A percentile compares a stretch with the other conserved stretches of the same genome.
phyloP scores from a whole-genome alignment of 1,140 invertebrate species.

The Drosophila persimilis region DNA sequence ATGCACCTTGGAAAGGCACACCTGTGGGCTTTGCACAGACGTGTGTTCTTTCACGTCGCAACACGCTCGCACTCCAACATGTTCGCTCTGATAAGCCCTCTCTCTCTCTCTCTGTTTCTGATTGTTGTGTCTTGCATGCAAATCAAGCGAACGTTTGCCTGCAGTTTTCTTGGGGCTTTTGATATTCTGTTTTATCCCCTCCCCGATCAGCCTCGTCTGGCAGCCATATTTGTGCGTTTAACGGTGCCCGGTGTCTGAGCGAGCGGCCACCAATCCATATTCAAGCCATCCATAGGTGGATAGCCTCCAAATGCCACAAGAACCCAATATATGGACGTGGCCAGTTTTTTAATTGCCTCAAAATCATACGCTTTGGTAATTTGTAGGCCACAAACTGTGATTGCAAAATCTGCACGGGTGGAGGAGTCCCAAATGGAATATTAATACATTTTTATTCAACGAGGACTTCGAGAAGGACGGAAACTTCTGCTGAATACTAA shows the following conservation, averaged over 20 bases:
- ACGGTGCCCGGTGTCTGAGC: conserved; percentile 30
- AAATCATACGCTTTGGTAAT: conserved; percentile 20
- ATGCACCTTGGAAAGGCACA: too few species aligned
- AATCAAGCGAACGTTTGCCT: conserved; percentile 35
- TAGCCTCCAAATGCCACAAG: conserved; percentile 54
- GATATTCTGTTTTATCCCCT: conserved; percentile 15
- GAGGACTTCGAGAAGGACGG: background rate
- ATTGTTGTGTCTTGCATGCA: conserved; percentile 30
- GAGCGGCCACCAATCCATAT: conserved; percentile 25
- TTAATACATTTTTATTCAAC: conserved; percentile 26
- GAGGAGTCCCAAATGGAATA: conserved; percentile 24
- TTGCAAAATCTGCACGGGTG: conserved; percentile 29
- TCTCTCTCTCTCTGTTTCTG: background rate
- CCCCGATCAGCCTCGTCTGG: conserved; percentile 14
- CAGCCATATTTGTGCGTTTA: conserved; percentile 53
- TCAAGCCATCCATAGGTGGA: conserved; percentile 31
- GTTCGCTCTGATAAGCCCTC: background rate
- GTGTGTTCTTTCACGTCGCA: conserved; percentile 16
- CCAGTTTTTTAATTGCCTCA: conserved; percentile 47
- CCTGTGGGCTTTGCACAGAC: conserved; percentile 5
- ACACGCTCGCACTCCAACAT: conserved; percentile 35
- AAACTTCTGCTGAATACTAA: background rate
- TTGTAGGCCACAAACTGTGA: conserved; percentile 48
- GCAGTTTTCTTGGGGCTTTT: conserved; percentile 7
- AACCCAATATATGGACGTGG: conserved; percentile 47